phyloP scores from a whole-genome alignment of 2,888 invertebrate genomes.

The Aspidiotus destructor region DNA sequence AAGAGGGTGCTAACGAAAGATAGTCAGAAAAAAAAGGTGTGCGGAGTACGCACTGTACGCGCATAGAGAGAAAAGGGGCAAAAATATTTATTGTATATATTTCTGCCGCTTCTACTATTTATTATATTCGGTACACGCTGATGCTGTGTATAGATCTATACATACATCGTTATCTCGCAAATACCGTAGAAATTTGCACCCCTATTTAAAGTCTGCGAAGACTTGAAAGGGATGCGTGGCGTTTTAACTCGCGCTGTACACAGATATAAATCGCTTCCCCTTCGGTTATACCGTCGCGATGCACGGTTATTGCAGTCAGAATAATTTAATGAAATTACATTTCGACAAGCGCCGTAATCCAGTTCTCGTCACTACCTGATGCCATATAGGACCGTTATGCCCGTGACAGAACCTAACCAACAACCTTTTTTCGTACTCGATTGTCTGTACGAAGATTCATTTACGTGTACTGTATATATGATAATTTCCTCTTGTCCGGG shows the following conservation, averaged over 20 bases:
- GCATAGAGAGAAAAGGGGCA: no score
- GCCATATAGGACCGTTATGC: not conserved
- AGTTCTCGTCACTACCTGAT: not conserved
- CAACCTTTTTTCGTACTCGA: no score
- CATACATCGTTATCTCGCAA: not conserved
- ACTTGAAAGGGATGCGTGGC: not conserved
- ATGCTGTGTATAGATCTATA: no score
- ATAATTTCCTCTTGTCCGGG: no score
- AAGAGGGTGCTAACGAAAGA: not conserved
- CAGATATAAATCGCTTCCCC: not conserved
- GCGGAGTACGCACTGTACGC: no score
- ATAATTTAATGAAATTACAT: conserved; percentile 13
- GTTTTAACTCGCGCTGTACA: not conserved
- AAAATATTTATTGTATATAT: no score
- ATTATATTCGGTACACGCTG: no score
- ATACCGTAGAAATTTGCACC: conserved; percentile 4
- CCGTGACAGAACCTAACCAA: no score
- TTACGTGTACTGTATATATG: no score
- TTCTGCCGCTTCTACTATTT: no score
- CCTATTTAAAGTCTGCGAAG: not conserved
- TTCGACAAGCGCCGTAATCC: not conserved
- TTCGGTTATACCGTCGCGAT: not conserved
- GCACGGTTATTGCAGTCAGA: not conserved
- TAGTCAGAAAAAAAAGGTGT: not conserved
- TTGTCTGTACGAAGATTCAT: no score